These are phyloP conservation scores for Synergus laeviventris DNA, from an alignment of 2,888 invertebrate species.

Conservation along the genomic window DNA sequence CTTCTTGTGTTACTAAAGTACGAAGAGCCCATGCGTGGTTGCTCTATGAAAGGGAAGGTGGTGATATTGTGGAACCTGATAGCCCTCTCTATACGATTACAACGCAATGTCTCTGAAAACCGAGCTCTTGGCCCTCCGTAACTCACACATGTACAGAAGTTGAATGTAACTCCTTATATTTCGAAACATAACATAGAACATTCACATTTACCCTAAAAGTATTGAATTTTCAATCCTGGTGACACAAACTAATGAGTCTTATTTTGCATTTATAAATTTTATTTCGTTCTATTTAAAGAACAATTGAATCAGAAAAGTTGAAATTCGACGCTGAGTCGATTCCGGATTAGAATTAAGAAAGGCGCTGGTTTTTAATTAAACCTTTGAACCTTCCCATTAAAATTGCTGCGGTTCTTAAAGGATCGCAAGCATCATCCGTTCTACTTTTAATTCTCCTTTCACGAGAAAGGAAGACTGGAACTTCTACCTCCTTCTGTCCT, in stretches of 20 bases:
- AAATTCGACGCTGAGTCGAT: too few relatives aligned
- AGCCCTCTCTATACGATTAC: constrained; percentile 53
- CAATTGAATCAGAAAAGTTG: neutral
- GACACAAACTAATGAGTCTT: too few relatives aligned
- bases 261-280: too few relatives aligned
- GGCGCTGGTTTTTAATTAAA: constrained; percentile 60
- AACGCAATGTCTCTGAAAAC: constrained; percentile 45
- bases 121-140: constrained; percentile 2
- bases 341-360: too few relatives aligned
- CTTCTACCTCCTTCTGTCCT: too few relatives aligned
- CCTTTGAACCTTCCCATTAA: constrained; percentile 60
- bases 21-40: constrained; percentile 55
- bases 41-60: constrained; percentile 51
- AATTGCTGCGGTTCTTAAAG: constrained; percentile 44
- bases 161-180: neutral
- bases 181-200: constrained; percentile 1
- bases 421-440: too few relatives aligned
- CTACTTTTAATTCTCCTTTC: too few relatives aligned
- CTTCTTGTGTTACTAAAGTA: constrained; percentile 69
- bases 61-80: constrained; percentile 53
- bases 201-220: neutral
- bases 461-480: too few relatives aligned
- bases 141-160: neutral
- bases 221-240: neutral
- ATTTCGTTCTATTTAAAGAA: neutral